Base-by-base conservation (phyloP, 30 jellyfish, hydroid and myxozoan genomes). In the Cassiopea andromeda region DNA sequence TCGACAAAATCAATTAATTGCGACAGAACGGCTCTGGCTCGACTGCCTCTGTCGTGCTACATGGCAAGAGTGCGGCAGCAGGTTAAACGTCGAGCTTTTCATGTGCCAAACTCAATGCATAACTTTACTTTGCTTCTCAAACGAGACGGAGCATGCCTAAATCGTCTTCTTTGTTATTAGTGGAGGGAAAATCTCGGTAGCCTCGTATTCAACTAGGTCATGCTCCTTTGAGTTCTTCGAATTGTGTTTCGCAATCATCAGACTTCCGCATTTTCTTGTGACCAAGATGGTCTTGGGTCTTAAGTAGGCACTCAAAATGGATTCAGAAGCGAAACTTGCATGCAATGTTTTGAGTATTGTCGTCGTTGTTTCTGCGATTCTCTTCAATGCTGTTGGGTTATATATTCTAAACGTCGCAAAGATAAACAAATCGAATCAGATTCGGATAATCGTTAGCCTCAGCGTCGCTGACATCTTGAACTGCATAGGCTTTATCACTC, bases 381-480 rank as follows among this genome's bases (percentile, higher is more conserved):
- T 68, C 9, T 81, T 81, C 83, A 81, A 81, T 49, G 69, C 46
- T 17, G 64, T 68, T 48, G 90, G 90, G 4, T 67, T 81, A 46
- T 60, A 64, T 27, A 19, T 81, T 43, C 73, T 81, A 73, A 81
- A 44, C 6, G 71, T 59, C 38, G 18, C 73, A 17, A 46, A 81
- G 47, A 49, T 47, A 13, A 46, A 78, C 47, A 44, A 57, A 48
- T 81, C 90, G 1, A 81, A 69, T 15, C 90, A 81, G 10, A 43
- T 66, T 18, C 18, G 17, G 2, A 68, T 81, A 8, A 81, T 81
- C 6, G 18, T 81, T 6, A 81, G 81, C 19, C 90, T 81, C 10
- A 81, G 90, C 18, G 68, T 70, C 19, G 90, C 90, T 3, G 90
- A 81, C 57, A 81, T 81, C 1, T 48, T 61, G 47, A 69, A 81